Evolutionary conservation across 2,797 vertebrate genomes (phyloP), one percentile per base, ranked within the genome.

Genomic region (Melopsittacus undulatus): DNA sequence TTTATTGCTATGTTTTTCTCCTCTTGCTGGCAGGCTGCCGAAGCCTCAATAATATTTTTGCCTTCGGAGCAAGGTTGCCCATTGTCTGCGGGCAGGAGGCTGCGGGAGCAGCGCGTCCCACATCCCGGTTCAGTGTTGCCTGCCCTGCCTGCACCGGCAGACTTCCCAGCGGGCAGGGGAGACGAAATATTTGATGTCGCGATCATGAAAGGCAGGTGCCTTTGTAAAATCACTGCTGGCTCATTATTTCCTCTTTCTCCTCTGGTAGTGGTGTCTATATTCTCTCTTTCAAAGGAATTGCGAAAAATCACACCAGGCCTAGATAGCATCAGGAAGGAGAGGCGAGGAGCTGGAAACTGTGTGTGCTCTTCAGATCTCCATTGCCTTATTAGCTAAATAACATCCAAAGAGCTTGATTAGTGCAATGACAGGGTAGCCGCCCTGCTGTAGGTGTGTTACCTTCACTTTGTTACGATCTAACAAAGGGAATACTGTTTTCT

Each of bases 331-430:
- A 86, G 26, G 64, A 85, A 79, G 56, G 77, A 83, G 73, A 94
- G 87, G 92, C 48, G 54, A 87, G 80, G 79, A 92, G 83, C 68
- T 96, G 76, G 96, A 93, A 93, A 94, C 84, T 43, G 67, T 89
- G 89, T 80, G 49, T 42, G 46, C 56, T 78, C 97, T 92, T 95
- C 91, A 97, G 95, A 96, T 96, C 95, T 97, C 89, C 82, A 85
- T 94, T 43, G 56, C 64, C 12, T 95, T 96, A 94, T 97, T 97
- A 91, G 89, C 83, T 96, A 96, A 97, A 96, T 97, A 96, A 92
- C 94, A 95, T 95, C 83, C 95, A 81, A 94, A 96, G 86, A 76
- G 90, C 75, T 94, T 89, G 73, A 95, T 97, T 96, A 96, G 89
- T 92, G 96, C 95, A 97, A 90, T 90, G 96, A 94, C 91, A 97